A percentile compares a stretch with the other conserved stretches of the same genome.
phyloP scores from a whole-genome alignment of 2,113 vertebrate species.

The Anarhynchus alexandrinus region DNA sequence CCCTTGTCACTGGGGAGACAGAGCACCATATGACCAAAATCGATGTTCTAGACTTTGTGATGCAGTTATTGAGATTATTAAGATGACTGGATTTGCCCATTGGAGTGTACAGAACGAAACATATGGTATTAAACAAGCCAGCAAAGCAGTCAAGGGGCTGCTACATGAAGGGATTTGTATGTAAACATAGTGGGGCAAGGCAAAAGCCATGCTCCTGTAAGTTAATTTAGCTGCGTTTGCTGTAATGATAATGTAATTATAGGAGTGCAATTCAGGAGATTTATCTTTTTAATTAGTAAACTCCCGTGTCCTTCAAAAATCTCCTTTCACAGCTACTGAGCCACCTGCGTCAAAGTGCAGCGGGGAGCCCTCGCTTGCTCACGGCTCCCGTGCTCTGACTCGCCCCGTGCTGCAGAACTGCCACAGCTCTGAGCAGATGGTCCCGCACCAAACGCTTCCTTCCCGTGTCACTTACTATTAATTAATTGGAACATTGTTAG shows the following conservation, averaged over 20 bases:
- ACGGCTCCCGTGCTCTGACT: background rate
- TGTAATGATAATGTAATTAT: conserved; percentile 38
- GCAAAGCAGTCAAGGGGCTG: background rate
- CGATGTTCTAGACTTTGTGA: background rate
- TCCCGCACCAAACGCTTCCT: background rate
- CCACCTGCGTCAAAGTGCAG: conserved; percentile 59
- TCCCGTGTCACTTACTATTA: conserved; percentile 32
- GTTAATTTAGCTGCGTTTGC: conserved; percentile 3
- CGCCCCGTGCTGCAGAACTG: background rate
- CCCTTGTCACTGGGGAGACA: background rate
- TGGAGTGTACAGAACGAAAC: conserved; percentile 1
- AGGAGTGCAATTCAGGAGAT: conserved; percentile 37
- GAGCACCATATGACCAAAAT: conserved; percentile 27
- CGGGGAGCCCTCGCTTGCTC: background rate
- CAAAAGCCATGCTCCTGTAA: conserved; percentile 13
- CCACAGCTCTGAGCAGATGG: conserved; percentile 58
- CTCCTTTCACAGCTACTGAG: conserved; percentile 7
- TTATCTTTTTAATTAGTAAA: conserved; percentile 64
- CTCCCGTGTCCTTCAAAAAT: conserved; percentile 51
- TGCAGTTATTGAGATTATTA: background rate
- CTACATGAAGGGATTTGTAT: conserved; percentile 19
- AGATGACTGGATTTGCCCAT: conserved; percentile 15
- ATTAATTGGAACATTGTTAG: conserved; percentile 46
- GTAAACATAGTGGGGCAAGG: conserved; percentile 4
- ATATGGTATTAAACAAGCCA: conserved; percentile 35